Conservation (phyloP, 1,140 invertebrate species). For the Nilaparvata lugens region DNA sequence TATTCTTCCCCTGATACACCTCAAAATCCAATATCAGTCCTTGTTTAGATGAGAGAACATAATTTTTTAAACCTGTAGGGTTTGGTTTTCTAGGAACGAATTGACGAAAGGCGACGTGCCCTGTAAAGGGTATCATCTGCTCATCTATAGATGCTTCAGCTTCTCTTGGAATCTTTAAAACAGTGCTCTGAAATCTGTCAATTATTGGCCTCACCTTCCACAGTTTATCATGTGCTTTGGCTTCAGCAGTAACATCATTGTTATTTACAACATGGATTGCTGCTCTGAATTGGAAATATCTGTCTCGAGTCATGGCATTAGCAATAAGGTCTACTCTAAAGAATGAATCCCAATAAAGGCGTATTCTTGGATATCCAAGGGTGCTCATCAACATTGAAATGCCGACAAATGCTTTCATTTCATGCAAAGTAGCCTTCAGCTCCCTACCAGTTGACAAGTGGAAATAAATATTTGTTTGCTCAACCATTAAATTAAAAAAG, state of each 20-base stretch:
- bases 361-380: constrained; percentile 10
- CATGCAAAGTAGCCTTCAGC: constrained; percentile 1
- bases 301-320: constrained; percentile 9
- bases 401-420: constrained; percentile 18
- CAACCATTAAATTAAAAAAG: constrained; percentile 11
- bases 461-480: constrained; percentile 12
- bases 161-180: constrained; percentile 8
- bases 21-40: constrained; percentile 26
- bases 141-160: not conserved
- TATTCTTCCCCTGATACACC: constrained; percentile 19
- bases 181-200: not conserved
- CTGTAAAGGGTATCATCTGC: too few relatives aligned
- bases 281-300: constrained; percentile 7
- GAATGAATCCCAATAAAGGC: constrained; percentile 9
- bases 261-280: constrained; percentile 8
- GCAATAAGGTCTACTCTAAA: constrained; percentile 9
- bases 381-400: constrained; percentile 12
- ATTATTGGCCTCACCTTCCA: constrained; percentile 17
- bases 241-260: constrained; percentile 1
- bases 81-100: constrained; percentile 23
- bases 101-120: constrained; percentile 20
- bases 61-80: constrained; percentile 23
- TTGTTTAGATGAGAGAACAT: constrained; percentile 16
- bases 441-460: constrained; percentile 7
- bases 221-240: constrained; percentile 1